Conservation (phyloP, 2,797 vertebrate genomes). For the Rhincodon typus region DNA sequence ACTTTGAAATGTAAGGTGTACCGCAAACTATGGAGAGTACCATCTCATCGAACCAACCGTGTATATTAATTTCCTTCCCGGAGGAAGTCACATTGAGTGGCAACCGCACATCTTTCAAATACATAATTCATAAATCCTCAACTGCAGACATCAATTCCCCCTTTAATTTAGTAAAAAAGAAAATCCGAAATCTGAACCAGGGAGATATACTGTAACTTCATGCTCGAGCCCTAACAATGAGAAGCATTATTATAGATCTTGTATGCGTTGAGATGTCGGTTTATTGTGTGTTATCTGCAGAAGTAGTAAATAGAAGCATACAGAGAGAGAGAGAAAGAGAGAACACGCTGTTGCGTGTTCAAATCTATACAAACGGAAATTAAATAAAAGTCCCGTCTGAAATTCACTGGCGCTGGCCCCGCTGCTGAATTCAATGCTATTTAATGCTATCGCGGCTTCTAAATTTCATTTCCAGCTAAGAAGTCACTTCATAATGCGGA, state of each 20-base stretch:
- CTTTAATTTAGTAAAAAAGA: background rate
- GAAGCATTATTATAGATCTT: background rate
- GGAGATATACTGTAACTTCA: background rate
- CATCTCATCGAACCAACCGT: background rate
- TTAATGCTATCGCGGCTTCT: background rate
- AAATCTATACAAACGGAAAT: background rate
- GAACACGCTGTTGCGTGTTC: background rate
- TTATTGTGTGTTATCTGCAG: background rate
- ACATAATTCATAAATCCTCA: conserved; percentile 4
- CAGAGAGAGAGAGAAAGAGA: background rate
- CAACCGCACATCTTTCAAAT: background rate
- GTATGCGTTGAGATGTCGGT: background rate
- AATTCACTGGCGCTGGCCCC: background rate
- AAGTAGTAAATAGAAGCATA: background rate
- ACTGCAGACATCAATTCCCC: background rate
- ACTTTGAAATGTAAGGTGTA: background rate
- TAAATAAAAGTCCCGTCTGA: background rate
- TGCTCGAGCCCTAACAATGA: background rate
- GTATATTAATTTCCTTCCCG: conserved; percentile 14
- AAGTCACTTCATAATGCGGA: too few relatives aligned
- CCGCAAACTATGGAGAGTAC: background rate
- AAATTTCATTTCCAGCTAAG: background rate
- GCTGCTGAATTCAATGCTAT: background rate
- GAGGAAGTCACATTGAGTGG: background rate
- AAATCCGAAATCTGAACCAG: background rate